phyloP scores from a whole-genome alignment of 2,113 vertebrate genomes.

The Canis aureus region DNA sequence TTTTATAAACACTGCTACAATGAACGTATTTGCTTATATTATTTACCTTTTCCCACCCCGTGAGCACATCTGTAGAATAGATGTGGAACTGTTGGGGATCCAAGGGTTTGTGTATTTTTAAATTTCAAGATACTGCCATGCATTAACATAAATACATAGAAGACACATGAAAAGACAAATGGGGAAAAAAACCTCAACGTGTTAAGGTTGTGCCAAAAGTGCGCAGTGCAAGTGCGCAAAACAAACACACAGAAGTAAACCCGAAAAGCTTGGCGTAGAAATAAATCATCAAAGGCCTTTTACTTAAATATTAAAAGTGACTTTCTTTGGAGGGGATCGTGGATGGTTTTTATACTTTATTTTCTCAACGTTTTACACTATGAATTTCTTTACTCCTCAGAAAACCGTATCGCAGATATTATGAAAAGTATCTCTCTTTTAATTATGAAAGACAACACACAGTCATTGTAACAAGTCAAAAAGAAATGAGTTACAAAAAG shows the following conservation, averaged over 20 bases:
- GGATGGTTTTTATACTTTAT: background rate
- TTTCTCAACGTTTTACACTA: background rate
- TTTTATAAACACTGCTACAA: background rate
- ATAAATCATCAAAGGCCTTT: background rate
- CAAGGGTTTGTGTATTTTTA: background rate
- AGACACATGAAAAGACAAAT: background rate
- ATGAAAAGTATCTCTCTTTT: conserved; percentile 12
- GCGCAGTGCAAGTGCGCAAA: background rate
- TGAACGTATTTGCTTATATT: background rate
- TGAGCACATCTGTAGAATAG: background rate
- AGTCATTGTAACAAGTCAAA: conserved; percentile 1
- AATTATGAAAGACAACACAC: conserved; percentile 9
- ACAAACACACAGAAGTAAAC: background rate
- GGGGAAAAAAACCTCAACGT: background rate
- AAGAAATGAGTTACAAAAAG: background rate
- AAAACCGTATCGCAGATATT: background rate
- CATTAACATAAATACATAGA: background rate
- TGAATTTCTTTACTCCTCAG: conserved; percentile 18
- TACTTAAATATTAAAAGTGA: background rate
- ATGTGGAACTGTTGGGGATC: background rate
- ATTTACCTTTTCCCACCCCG: background rate
- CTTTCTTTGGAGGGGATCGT: background rate
- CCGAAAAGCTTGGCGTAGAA: background rate
- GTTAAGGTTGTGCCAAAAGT: background rate
- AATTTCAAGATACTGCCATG: background rate